Base-by-base conservation (phyloP, 2,888 invertebrate genomes). In the Clunio marinus region DNA sequence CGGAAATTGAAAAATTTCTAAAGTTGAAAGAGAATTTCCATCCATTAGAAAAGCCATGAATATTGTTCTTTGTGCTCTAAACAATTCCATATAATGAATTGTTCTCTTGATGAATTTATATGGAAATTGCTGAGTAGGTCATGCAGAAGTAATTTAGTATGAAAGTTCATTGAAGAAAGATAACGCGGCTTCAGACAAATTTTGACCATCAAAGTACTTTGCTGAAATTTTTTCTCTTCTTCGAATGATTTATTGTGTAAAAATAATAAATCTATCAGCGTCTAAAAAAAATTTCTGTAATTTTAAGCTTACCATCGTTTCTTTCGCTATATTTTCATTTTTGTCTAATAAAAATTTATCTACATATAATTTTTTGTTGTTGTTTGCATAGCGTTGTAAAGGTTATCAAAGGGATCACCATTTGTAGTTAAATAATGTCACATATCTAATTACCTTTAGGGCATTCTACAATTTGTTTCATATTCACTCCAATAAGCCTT, bases 31-130 rank as follows among this genome's bases (percentile, higher is more conserved):
- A n/a, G n/a, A n/a, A n/a, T n/a, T n/a, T n/a, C n/a, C n/a, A n/a
- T n/a, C n/a, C n/a, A n/a, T n/a, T n/a, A n/a, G n/a, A n/a, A n/a
- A n/a, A n/a, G n/a, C n/a, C n/a, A n/a, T n/a, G n/a, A n/a, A n/a
- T n/a, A n/a, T n/a, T n/a, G n/a, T n/a, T n/a, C n/a, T n/a, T n/a
- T n/a, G n/a, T n/a, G n/a, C n/a, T n/a, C n/a, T n/a, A n/a, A n/a
- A n/a, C n/a, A n/a, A n/a, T n/a, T n/a, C n/a, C n/a, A n/a, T n/a
- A n/a, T n/a, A n/a, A n/a, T n/a, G n/a, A n/a, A n/a, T n/a, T n/a
- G n/a, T n/a, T n/a, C n/a, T n/a, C 41, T 41, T 41, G 41, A 41
- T 41, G 41, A 41, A 41, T 41, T 41, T 41, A 41, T 41, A n/a
- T n/a, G 41, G 15, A 41, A 41, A 13, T 41, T 41, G n/a, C 41